Evolutionary conservation across 2,797 vertebrate species (phyloP).

Genomic region (Brotula barbata): DNA sequence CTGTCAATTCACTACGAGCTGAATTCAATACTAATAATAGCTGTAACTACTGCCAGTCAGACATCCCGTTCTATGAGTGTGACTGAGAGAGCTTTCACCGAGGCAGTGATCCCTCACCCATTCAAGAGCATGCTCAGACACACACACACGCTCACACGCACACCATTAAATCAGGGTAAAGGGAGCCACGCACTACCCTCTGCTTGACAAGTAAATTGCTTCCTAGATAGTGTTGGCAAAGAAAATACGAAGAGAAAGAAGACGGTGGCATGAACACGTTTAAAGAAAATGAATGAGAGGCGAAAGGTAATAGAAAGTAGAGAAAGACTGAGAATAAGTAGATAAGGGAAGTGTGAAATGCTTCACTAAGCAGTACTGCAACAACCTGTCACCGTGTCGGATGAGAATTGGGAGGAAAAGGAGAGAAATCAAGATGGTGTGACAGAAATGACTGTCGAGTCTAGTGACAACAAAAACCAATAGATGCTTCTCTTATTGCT

Average conservation of each 20-base stretch:
- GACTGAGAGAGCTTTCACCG: conserved; percentile 57
- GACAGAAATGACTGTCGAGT: conserved; percentile 68
- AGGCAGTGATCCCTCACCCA: conserved; percentile 28
- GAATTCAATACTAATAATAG: conserved; percentile 48
- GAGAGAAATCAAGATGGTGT: conserved; percentile 67
- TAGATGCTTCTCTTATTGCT: conserved; percentile 11
- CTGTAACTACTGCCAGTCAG: conserved; percentile 56
- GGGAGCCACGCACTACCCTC: conserved; percentile 31
- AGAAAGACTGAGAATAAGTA: conserved; percentile 45
- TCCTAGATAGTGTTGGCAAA: conserved; percentile 56
- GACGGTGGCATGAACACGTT: conserved; percentile 38
- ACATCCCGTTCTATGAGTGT: conserved; percentile 27
- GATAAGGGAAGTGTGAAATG: conserved; percentile 61
- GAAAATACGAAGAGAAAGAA: conserved; percentile 46
- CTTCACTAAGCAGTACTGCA: conserved; percentile 49
- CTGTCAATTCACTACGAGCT: conserved; percentile 29
- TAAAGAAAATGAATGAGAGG: conserved; percentile 60
- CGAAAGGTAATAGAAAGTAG: conserved; percentile 57
- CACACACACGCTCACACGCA: neutral
- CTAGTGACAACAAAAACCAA: conserved; percentile 32
- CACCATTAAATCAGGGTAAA: conserved; percentile 34
- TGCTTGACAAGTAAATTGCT: conserved; percentile 76
- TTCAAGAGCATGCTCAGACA: neutral
- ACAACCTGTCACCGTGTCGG: conserved; percentile 49
- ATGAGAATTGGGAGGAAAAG: conserved; percentile 46